Conservation (phyloP, 2,113 vertebrate species). For the Lathamus discolor region DNA sequence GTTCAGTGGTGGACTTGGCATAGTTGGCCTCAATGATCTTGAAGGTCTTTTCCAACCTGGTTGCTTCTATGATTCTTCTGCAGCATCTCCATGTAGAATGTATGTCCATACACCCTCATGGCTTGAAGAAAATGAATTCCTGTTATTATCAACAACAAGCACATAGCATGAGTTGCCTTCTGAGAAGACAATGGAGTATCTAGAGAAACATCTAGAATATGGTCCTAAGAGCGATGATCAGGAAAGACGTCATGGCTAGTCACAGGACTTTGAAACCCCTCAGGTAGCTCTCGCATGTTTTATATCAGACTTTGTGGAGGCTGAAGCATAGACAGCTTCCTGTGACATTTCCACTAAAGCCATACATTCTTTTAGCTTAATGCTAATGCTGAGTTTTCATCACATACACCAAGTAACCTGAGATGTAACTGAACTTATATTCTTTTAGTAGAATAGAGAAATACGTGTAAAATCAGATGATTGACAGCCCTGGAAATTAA, state of each 20-base stretch:
- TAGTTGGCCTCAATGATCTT: background rate
- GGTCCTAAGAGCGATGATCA: background rate
- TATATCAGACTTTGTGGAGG: background rate
- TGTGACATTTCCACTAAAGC: background rate
- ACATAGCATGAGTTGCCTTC: background rate
- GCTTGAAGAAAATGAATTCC: background rate
- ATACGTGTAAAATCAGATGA: background rate
- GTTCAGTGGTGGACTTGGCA: background rate
- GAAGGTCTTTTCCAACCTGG: background rate
- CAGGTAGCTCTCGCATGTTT: background rate
- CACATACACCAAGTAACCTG: background rate
- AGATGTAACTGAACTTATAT: background rate
- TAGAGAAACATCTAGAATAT: background rate
- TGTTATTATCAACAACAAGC: background rate
- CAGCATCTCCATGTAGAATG: background rate
- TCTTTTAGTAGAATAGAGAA: background rate
- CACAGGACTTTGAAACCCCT: background rate
- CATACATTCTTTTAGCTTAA: background rate
- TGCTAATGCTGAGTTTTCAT: background rate
- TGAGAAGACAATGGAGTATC: background rate
- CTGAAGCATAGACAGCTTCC: background rate
- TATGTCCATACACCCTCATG: background rate
- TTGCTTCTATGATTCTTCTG: background rate
- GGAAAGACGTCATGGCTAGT: background rate
- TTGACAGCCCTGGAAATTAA: background rate